Evolutionary conservation across 2,113 vertebrate genomes (phyloP).

Genomic region (Archilochus colubris): DNA sequence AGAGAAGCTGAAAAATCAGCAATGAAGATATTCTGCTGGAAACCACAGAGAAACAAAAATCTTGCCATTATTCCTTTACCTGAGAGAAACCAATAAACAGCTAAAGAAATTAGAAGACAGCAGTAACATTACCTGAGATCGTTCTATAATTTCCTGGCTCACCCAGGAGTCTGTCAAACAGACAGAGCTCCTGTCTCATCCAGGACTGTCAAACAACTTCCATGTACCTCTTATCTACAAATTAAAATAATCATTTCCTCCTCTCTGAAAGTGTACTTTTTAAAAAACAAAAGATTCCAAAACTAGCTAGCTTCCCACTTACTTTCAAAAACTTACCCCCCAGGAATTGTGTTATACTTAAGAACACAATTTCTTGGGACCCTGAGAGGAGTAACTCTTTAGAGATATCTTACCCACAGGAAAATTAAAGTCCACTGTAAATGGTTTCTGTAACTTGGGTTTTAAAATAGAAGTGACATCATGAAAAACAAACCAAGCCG

Average conservation of each 20-base stretch:
- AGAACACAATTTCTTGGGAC: neutral
- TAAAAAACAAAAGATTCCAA: neutral
- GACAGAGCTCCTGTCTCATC: neutral
- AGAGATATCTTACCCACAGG: neutral
- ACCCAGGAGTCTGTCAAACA: neutral
- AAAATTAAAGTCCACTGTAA: neutral
- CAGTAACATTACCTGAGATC: neutral
- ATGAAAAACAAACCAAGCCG: conserved; percentile 29
- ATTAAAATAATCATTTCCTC: neutral
- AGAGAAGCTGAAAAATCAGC: neutral
- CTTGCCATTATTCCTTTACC: neutral
- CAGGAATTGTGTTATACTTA: neutral
- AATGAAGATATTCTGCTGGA: neutral
- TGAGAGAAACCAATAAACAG: neutral
- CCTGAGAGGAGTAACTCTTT: neutral
- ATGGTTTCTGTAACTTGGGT: neutral
- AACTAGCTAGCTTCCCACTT: neutral
- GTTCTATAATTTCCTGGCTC: neutral
- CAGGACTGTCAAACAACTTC: neutral
- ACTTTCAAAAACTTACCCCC: neutral
- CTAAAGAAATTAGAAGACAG: neutral
- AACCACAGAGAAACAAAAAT: neutral
- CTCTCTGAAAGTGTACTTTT: neutral
- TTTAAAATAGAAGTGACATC: conserved; percentile 73
- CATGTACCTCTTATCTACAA: neutral